phyloP scores from a whole-genome alignment of 2,888 invertebrate genomes.

The Agonopterix heracliana region DNA sequence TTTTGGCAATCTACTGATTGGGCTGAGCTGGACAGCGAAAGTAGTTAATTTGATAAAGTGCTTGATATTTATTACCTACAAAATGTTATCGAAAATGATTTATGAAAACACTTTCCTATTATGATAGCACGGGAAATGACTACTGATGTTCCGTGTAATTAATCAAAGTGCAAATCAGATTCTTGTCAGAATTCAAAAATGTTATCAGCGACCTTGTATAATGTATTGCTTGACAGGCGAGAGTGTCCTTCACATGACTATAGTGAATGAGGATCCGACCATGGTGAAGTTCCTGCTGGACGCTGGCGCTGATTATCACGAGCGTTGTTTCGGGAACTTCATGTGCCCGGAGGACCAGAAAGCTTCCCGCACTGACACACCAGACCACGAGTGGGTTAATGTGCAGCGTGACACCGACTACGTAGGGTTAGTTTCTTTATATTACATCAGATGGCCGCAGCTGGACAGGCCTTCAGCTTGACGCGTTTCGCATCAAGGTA shows the following conservation, averaged over 20 bases:
- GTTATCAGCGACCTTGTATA: no score
- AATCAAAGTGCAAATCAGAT: not conserved
- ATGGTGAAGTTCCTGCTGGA: conserved; percentile 97
- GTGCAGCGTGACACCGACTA: conserved; percentile 89
- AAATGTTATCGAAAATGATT: conserved; percentile 41
- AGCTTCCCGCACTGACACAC: conserved; percentile 87
- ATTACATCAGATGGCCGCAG: not conserved
- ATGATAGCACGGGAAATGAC: no score
- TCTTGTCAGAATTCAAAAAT: no score
- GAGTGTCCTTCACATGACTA: conserved; percentile 96
- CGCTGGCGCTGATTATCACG: conserved; percentile 92
- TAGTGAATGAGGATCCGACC: conserved; percentile 98
- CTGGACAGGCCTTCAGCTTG: no score
- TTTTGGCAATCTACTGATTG: not conserved
- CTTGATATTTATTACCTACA: conserved; percentile 35
- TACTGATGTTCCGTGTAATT: not conserved
- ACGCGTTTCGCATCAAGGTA: no score
- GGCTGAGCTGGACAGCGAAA: not conserved
- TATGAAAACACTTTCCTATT: conserved; percentile 28
- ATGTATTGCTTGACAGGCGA: conserved; percentile 78
- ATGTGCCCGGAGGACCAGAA: conserved; percentile 99
- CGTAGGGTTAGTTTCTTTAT: conserved; percentile 78
- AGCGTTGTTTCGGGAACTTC: conserved; percentile 96
- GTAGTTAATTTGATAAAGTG: conserved; percentile 50
- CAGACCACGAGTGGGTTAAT: conserved; percentile 95